Conservation (phyloP, 2,888 invertebrate species). For the Pecten maximus region DNA sequence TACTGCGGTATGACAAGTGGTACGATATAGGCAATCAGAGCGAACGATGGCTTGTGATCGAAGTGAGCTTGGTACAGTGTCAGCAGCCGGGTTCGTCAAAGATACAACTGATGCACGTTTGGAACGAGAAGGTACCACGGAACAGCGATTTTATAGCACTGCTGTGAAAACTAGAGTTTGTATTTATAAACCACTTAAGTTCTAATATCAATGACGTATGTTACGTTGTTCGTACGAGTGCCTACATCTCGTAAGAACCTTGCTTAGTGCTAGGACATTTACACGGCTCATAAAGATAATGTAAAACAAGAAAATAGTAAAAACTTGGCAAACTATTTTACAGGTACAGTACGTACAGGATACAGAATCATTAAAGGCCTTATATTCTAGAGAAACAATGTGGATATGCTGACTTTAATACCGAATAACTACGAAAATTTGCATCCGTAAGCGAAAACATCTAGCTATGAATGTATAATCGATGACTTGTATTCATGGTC, state of each 20-base stretch:
- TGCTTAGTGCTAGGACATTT: neutral
- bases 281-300: neutral
- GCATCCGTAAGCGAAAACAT: neutral
- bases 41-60: neutral
- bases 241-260: neutral
- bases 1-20: neutral
- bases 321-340: neutral
- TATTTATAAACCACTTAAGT: neutral
- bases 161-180: neutral
- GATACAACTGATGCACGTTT: neutral
- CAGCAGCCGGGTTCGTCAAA: neutral
- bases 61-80: neutral
- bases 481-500: neutral
- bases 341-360: neutral
- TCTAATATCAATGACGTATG: conserved; percentile 1
- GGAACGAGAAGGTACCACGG: neutral
- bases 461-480: neutral
- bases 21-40: neutral
- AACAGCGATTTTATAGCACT: neutral
- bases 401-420: neutral
- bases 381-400: neutral
- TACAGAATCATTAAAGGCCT: neutral
- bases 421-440: neutral
- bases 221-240: neutral
- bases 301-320: neutral